Evolutionary conservation across 1,140 invertebrate genomes (phyloP).

Genomic region (Eurosta solidaginis): DNA sequence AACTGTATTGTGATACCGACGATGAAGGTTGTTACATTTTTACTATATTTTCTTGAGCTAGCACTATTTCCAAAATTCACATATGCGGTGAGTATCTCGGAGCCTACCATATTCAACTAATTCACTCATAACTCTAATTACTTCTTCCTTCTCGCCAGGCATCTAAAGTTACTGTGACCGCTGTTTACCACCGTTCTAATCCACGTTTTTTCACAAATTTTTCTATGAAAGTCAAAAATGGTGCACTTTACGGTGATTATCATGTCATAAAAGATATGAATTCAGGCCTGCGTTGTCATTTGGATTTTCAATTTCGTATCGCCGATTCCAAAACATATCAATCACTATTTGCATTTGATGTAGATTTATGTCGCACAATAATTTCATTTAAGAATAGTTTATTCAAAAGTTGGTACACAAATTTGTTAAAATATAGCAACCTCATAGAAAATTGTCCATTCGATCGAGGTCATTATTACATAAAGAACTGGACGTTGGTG

Average conservation of each 20-base stretch:
- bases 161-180: neutral
- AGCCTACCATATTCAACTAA: neutral
- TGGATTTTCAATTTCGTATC: conserved; percentile 48
- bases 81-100: neutral
- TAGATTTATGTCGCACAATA: conserved; percentile 44
- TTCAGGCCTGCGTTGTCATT: conserved; percentile 40
- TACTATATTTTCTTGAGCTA: neutral
- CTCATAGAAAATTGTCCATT: conserved; percentile 41
- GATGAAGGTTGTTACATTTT: neutral
- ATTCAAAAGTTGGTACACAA: conserved; percentile 42
- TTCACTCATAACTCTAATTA: neutral
- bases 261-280: conserved; percentile 37
- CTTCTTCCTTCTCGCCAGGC: neutral
- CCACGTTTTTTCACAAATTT: conserved; percentile 44
- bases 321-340: conserved; percentile 48
- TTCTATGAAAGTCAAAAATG: conserved; percentile 37
- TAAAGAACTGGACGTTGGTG: conserved; percentile 34
- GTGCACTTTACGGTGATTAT: conserved; percentile 43
- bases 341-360: conserved; percentile 39
- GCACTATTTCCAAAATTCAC: neutral
- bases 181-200: conserved; percentile 24
- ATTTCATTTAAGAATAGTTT: conserved; percentile 41
- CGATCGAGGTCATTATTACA: conserved; percentile 36
- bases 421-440: conserved; percentile 36
- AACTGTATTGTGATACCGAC: neutral